Conservation (phyloP, 23 tunicate species). For the Phallusia fumigata region DNA sequence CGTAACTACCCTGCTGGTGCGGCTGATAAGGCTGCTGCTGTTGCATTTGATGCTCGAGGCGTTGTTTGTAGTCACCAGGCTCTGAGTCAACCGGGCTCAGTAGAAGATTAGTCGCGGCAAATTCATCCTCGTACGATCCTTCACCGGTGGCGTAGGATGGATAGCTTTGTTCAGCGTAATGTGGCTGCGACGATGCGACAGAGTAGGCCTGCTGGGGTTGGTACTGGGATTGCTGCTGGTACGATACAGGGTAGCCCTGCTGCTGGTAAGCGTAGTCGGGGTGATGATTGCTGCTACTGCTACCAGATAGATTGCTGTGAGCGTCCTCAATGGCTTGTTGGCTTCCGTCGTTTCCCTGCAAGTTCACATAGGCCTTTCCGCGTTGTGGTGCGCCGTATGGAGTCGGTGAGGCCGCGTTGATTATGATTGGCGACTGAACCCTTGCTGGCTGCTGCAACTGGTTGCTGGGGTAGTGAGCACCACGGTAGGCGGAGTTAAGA, state of each 20-base stretch:
- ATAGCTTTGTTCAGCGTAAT: constrained; percentile 22
- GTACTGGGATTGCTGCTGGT: constrained; percentile 29
- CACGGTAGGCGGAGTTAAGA: not conserved
- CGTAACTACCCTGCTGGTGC: not conserved
- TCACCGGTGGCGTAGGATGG: constrained; percentile 15
- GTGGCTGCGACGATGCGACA: not conserved
- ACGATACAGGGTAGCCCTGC: constrained; percentile 24
- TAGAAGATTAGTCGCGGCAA: constrained; percentile 68
- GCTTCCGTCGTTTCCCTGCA: constrained; percentile 43
- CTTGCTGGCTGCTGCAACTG: constrained; percentile 5
- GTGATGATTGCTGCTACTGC: constrained; percentile 46
- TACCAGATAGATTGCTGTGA: constrained; percentile 55
- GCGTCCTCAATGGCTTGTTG: constrained; percentile 35
- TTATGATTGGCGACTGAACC: constrained; percentile 35
- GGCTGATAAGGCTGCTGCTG: constrained; percentile 24
- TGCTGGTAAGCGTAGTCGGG: constrained; percentile 18
- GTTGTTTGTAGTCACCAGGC: constrained; percentile 48
- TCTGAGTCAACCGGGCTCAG: constrained; percentile 43
- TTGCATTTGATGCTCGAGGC: constrained; percentile 25
- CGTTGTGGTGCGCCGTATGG: constrained; percentile 30
- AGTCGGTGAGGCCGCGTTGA: constrained; percentile 21
- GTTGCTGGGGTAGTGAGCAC: constrained; percentile 12
- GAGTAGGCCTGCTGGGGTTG: constrained; percentile 1
- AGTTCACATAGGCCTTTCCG: constrained; percentile 60
- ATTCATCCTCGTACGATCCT: constrained; percentile 46